Evolutionary conservation across 1,140 invertebrate genomes (phyloP).

Genomic region (Drosophila bocki): DNA sequence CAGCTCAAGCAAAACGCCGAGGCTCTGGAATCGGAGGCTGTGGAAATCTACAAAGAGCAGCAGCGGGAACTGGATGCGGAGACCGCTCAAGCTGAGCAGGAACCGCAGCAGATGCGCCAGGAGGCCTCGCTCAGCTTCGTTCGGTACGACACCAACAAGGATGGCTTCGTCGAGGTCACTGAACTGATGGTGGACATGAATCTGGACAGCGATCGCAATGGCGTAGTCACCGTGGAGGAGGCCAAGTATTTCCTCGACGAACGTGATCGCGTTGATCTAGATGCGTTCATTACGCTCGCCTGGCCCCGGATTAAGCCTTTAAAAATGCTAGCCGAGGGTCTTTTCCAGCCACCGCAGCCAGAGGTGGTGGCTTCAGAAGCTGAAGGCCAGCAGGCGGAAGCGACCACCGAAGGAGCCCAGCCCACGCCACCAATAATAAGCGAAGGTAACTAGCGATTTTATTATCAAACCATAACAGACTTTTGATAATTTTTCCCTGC

Average conservation of each 20-base stretch:
- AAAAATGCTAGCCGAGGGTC: slow-evolving; percentile 90
- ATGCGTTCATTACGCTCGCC: slow-evolving; percentile 89
- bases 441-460: slow-evolving; percentile 38
- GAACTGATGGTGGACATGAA: slow-evolving; percentile 92
- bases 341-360: slow-evolving; percentile 87
- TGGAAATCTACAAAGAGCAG: slow-evolving; percentile 91
- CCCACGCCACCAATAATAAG: slow-evolving; percentile 64
- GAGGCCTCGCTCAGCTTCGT: slow-evolving; percentile 91
- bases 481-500: not conserved
- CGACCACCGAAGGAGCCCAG: slow-evolving; percentile 70
- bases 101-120: slow-evolving; percentile 79
- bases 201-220: slow-evolving; percentile 96
- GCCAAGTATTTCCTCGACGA: slow-evolving; percentile 93
- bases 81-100: slow-evolving; percentile 87
- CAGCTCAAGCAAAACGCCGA: slow-evolving; percentile 90
- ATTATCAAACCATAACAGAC: not conserved
- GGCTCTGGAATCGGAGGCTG: slow-evolving; percentile 89
- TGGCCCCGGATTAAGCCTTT: slow-evolving; percentile 93
- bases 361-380: slow-evolving; percentile 56
- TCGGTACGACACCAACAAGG: slow-evolving; percentile 91
- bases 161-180: slow-evolving; percentile 90
- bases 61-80: slow-evolving; percentile 88
- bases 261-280: slow-evolving; percentile 89
- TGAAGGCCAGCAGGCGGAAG: slow-evolving; percentile 64
- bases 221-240: slow-evolving; percentile 90